A percentile compares a stretch with the other conserved stretches of the same genome.
phyloP scores from a whole-genome alignment of 2,888 invertebrate species.

The Chrysolina oricalcia region DNA sequence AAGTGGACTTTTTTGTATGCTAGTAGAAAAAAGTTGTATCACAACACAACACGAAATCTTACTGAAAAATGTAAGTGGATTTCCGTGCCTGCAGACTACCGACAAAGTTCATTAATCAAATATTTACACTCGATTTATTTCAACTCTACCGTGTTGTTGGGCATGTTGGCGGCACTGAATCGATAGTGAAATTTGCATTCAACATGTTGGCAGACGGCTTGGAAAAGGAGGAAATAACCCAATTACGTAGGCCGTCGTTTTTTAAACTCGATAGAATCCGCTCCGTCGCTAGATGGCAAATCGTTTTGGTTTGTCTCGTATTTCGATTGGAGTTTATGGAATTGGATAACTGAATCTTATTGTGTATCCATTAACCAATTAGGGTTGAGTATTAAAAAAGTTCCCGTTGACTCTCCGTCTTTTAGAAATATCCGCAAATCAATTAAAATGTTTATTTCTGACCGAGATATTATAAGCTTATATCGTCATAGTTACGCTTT shows the following conservation, averaged over 20 bases:
- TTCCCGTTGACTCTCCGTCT: no score
- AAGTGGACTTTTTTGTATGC: no score
- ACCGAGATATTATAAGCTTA: no score
- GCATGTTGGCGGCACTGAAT: background rate
- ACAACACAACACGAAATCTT: background rate
- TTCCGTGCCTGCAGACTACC: background rate
- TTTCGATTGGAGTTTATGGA: background rate
- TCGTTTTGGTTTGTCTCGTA: background rate
- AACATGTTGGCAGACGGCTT: background rate
- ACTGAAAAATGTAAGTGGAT: constrained; percentile 4
- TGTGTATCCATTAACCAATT: no score
- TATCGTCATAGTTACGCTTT: no score
- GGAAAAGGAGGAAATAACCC: constrained; percentile 12
- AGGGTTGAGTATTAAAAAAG: no score
- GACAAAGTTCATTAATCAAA: constrained; percentile 21
- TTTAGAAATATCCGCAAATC: no score
- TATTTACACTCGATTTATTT: constrained; percentile 23
- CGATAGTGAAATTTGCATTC: background rate
- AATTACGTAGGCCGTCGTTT: constrained; percentile 1
- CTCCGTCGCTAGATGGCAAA: background rate
- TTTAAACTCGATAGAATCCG: constrained; percentile 15
- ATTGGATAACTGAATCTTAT: background rate
- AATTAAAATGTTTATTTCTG: no score
- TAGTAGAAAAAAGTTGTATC: no score
- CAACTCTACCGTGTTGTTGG: background rate